These are phyloP conservation scores for human (Homo sapiens) DNA, from an alignment of 2,113 vertebrate species.

Conservation along the genomic window GRCh38 chr5:171989501-171990000, in stretches of 20 bases:
- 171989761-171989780: neutral
- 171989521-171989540: neutral
- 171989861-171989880: neutral
- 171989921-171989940: neutral
- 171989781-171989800: neutral
- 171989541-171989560: neutral
- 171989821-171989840: neutral
- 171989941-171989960: neutral
- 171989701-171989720: neutral
- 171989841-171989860: neutral
- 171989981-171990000: neutral
- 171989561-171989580: slow-evolving; percentile 4
- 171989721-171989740: neutral
- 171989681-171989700: neutral
- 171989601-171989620: neutral
- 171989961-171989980: neutral
- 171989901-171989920: neutral
- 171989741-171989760: neutral
- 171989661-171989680: neutral
- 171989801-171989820: neutral
- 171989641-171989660: neutral
- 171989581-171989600: neutral
- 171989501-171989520: neutral
- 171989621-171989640: neutral
- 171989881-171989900: neutral